Conservation (phyloP, 2,888 invertebrate genomes). For the Macrophya alboannulata region DNA sequence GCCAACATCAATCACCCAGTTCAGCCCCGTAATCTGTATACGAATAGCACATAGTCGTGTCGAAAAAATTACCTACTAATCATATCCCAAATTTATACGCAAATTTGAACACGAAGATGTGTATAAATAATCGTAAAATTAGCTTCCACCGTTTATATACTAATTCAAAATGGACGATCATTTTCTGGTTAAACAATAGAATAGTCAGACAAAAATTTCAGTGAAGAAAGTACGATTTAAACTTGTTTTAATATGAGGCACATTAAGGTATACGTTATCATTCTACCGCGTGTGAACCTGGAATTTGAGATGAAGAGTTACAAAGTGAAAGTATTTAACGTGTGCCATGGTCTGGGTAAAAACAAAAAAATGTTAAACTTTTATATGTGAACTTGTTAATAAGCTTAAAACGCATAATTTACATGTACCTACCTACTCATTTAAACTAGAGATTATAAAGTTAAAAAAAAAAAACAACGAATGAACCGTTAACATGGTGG, state of each 20-base stretch:
- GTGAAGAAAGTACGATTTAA: too few species aligned
- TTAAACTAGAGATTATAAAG: too few species aligned
- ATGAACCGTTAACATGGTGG: too few species aligned
- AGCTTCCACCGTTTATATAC: neutral
- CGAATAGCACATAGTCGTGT: neutral
- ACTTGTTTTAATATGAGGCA: too few species aligned
- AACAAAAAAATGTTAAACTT: too few species aligned
- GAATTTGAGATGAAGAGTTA: neutral
- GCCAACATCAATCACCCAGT: slow-evolving; percentile 5
- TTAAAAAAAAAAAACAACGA: too few species aligned
- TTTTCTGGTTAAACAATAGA: neutral
- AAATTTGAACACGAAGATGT: neutral
- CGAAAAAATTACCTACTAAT: neutral
- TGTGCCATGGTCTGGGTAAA: neutral
- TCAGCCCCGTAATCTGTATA: slow-evolving; percentile 3
- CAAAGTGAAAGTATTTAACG: neutral
- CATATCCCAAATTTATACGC: neutral
- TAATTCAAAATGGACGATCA: neutral
- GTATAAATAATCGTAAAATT: neutral
- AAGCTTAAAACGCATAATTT: too few species aligned
- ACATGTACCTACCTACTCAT: too few species aligned
- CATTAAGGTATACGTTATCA: neutral
- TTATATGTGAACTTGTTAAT: too few species aligned
- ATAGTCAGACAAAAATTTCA: neutral
- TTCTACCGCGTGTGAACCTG: neutral